phyloP scores from a whole-genome alignment of 2,113 vertebrate species.

The Strix uralensis region DNA sequence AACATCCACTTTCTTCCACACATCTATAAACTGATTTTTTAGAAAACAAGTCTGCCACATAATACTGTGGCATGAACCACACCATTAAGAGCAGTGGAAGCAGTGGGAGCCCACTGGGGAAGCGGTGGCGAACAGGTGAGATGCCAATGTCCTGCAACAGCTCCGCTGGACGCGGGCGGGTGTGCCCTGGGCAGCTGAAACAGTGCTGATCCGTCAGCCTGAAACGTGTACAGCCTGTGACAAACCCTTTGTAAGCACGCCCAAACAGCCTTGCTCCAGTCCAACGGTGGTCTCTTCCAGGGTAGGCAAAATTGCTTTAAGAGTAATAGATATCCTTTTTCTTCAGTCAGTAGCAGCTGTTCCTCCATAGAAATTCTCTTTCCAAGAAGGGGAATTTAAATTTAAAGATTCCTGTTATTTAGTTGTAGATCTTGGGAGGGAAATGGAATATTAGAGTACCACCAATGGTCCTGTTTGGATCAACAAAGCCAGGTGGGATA shows the following conservation, averaged over 20 bases:
- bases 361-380: background rate
- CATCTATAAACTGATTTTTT: background rate
- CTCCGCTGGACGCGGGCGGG: background rate
- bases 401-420: background rate
- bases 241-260: accelerated
- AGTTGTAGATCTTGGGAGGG: background rate
- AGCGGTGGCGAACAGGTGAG: background rate
- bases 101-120: background rate
- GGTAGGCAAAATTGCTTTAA: background rate
- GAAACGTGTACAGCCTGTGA: background rate
- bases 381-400: background rate
- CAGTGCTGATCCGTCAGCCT: background rate
- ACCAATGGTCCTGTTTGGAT: background rate
- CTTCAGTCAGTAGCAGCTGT: background rate
- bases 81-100: accelerated
- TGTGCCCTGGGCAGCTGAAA: background rate
- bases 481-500: background rate
- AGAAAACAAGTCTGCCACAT: background rate
- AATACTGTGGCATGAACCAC: accelerated
- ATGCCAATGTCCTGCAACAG: background rate
- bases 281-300: background rate
- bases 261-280: accelerated
- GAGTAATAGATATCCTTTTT: background rate
- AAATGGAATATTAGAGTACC: background rate
- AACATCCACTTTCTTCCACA: background rate